Conservation (phyloP, 2,888 invertebrate species). For the Ochropleura leucogaster region DNA sequence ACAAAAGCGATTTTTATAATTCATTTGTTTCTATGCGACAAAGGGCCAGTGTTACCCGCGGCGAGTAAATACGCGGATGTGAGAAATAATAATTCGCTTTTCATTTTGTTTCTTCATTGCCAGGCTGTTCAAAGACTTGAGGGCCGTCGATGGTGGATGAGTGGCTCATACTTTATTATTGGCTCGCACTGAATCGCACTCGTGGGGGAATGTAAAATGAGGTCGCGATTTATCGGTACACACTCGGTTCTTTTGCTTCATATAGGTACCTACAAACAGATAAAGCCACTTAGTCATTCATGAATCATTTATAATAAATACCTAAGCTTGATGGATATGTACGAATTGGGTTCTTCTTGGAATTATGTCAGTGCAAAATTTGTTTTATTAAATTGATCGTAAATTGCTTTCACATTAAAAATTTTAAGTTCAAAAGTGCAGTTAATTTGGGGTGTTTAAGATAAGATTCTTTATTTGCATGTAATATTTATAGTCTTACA, state of each 20-base stretch:
- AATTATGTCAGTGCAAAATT: constrained; percentile 24
- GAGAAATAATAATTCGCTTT: constrained; percentile 86
- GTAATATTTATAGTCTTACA: neutral
- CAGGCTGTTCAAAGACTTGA: constrained; percentile 82
- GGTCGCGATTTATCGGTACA: constrained; percentile 79
- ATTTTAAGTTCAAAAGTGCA: neutral
- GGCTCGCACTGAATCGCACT: constrained; percentile 81
- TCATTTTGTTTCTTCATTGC: constrained; percentile 85
- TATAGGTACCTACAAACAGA: constrained; percentile 53
- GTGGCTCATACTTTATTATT: constrained; percentile 88
- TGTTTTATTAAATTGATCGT: constrained; percentile 13
- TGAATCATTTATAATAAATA: constrained; percentile 60
- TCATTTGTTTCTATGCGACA: constrained; percentile 77
- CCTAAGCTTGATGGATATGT: constrained; percentile 31
- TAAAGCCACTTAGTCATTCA: constrained; percentile 60
- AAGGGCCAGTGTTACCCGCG: constrained; percentile 72
- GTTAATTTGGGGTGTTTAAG: neutral
- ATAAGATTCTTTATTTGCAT: neutral
- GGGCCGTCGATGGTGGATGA: constrained; percentile 83
- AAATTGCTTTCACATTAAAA: constrained; percentile 1
- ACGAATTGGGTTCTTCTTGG: constrained; percentile 9
- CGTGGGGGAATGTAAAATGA: constrained; percentile 83
- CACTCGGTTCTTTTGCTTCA: constrained; percentile 52
- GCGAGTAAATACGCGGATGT: constrained; percentile 77
- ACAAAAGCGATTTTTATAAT: constrained; percentile 79